Base-by-base conservation (phyloP, 2,888 invertebrate species). In the Tolmerus cingulatus region DNA sequence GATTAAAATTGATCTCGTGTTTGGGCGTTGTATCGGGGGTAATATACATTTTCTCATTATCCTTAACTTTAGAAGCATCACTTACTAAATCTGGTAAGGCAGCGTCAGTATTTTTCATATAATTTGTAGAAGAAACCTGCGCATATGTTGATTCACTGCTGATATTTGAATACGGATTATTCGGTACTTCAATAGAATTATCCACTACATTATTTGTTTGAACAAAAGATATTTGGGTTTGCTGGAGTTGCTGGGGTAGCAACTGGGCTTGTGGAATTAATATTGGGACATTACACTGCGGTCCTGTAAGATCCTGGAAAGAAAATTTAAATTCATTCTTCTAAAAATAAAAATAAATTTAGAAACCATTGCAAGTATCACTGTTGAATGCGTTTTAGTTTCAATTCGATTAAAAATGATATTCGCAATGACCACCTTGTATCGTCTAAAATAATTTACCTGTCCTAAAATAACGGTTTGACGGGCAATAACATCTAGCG, bases 401-500 rank as follows among this genome's bases (percentile, higher is more conserved):
- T 40, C 40, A 12, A 40, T 40, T 40, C 16, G 74, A 74, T 1
- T n/a, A 8, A 57, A 57, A 9, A n/a, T n/a, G n/a, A 51, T 12
- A 51, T 19, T 57, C 5, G 43, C 9, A 74, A 43, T 51, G 23
- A 76, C n/a, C 12, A 12, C 40, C 1, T 40, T 40, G 40, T 40
- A 40, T 12, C 40, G 12, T 12, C 7, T 5, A n/a, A 51, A 51
- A 51, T 19, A 51, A 16, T n/a, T 90, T 88, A 92, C 92, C 90
- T 92, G 92, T 89, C 91, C 90, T 84, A 92, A 89, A 57, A 91
- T 88, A 87, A 92, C 90, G 23, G 90, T 89, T 23, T 91, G 90
- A 16, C 90, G 90, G 74, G 91, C 90, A 46, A 91, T 86, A 66
- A 89, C 89, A 74, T 92, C 91, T 1, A 91, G 90, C 0, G 94